Base-by-base conservation (phyloP, 1,140 invertebrate species). In the Cydia pomonella region DNA sequence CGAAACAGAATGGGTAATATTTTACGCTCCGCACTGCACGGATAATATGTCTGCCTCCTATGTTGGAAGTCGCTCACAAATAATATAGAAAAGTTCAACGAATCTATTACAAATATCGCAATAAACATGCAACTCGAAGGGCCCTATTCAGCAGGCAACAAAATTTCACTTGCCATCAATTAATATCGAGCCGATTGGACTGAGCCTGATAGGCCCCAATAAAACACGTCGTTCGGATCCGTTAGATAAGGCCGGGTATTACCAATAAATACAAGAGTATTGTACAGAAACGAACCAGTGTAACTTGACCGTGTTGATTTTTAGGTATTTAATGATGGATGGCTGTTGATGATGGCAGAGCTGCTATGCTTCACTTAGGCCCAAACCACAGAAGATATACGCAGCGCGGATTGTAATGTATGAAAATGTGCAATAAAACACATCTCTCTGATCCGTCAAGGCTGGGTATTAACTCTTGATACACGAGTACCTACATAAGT, bases 221-320 rank as follows among this genome's bases (percentile, higher is more conserved):
- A 69, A 69, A 69, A 69, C 64, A 69, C 64, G 64, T 69, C 29
- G 64, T 69, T 41, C 33, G 41, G 64, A 69, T 69, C 64, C 64
- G 29, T 69, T 69, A 69, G 64, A 69, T 69, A 69, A 69, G 64
- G 21, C 9, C 18, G 53, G 18, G 9, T 10, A 3, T n/a, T 50
- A 18, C 13, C 6, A 50, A 1, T 1, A 3, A n/a, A 13, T 12
- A 6, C 47, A 2, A 50, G 6, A n/a, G n/a, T n/a, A n/a, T n/a
- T n/a, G n/a, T n/a, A n/a, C n/a, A n/a, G n/a, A 18, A 18, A 3
- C n/a, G 2, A 50, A 50, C 47, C 47, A 50, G 47, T 18, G n/a
- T 50, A 5, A 50, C n/a, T 50, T n/a, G 47, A 50, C 47, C 41
- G 29, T 6, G 6, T 12, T 44, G 41, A 44, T 12, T 44, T 12